Evolutionary conservation across 2,888 invertebrate species (phyloP), one percentile per base, ranked within the genome.

Genomic region (Agrochola macilenta): DNA sequence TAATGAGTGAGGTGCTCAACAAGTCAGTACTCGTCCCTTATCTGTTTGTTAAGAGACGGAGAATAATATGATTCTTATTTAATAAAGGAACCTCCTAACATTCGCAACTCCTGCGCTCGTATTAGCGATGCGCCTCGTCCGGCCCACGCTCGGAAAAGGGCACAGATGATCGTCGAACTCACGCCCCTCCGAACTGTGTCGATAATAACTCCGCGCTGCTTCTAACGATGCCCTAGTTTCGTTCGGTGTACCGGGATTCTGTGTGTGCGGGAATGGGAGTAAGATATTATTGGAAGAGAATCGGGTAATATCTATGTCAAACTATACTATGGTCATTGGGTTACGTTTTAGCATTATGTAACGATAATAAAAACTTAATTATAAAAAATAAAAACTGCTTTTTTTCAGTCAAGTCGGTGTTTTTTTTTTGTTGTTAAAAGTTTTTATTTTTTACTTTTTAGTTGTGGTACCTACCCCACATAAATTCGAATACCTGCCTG

Each of bases 71-170:
- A 23, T 68, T 23, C 14, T 52, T 7, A 14, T 43, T 52, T 43
- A 61, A 39, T 14, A 65, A 64, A 79, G 35, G 69, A 35, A 69
- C 30, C 35, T 75, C 79, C 52, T 57, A 43, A 3, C 43, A 66
- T 90, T 91, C 81, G 46, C 74, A 85, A 81, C 84, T 92, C 89
- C n/a, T 58, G 69, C 76, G 70, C 82, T 82, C 86, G 83, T 90
- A 90, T 92, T 91, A 91, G 91, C 89, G 90, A 91, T 91, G 90
- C 88, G 80, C 83, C 82, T 87, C 84, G 90, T 88, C 87, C 92
- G 61, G 92, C 93, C 94, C 93, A 93, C 94, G 93, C 93, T 89
- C 89, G 90, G 89, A 91, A 94, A 93, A 93, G 94, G 94, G 91
- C 93, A 93, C 89, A 90, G 93, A 91, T 91, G 92, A 91, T 88